Base-by-base conservation (phyloP, 2,113 vertebrate genomes). In the Syrmaticus mikado region DNA sequence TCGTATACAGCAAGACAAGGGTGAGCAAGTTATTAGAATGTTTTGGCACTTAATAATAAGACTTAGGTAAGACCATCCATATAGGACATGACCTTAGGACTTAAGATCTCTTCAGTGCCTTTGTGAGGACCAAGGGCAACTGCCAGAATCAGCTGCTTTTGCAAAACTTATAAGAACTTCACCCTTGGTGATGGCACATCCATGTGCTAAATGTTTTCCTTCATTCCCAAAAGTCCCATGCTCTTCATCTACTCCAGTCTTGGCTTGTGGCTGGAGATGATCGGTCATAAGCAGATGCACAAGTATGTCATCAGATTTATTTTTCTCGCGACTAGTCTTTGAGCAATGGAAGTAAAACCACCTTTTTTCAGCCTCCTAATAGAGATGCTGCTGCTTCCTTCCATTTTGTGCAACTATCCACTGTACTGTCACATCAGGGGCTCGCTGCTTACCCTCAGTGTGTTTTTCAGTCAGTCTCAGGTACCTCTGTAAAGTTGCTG, bases 391-490 rank as follows among this genome's bases (percentile, higher is more conserved):
- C 70, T 74, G 48, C 3, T 0, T 53, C 65, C n/a, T 85, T 85
- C 58, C 6, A 1, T 46, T 64, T n/a, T 8, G 5, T 46, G 25
- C 55, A 41, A 40, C 12, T 66, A 18, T 43, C 52, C 46, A 1
- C 72, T 22, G 5, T 45, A 10, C 21, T 19, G 45, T 66, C 64
- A 32, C 27, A 72, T 43, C 52, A 45, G 70, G 22, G 86, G 10
- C 55, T 78, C 58, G 45, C 62, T 85, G 53, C 58, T 77, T 87
- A 58, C 17, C 41, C 40, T 76, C 27, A 46, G 64, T 60, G 58
- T 0, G 0, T 67, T 83, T 74, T 27, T 61, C 61, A 41, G 41
- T 46, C 24, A 41, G 0, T 45, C 65, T 77, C 1, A 1, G 53
- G 41, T 24, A 62, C n/a, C 58, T 90, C 64, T 73, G 1, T 66